These are phyloP conservation scores for Megalurothrips usitatus DNA, from an alignment of 2,888 invertebrate species.

Conservation along the genomic window DNA sequence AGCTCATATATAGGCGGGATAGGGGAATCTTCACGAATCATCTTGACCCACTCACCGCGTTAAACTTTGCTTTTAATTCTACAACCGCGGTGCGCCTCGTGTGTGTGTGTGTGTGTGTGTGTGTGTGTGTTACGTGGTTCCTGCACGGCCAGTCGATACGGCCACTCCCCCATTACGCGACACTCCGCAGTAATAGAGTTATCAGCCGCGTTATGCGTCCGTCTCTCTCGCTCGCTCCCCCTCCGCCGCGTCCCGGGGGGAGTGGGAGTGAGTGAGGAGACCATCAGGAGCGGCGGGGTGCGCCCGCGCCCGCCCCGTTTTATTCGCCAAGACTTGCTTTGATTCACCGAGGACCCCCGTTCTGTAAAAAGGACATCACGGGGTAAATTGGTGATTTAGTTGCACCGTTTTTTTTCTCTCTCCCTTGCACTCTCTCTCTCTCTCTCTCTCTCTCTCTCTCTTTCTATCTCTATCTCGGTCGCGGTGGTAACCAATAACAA, in stretches of 20 bases:
- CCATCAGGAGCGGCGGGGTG: neutral
- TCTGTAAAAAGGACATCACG: too few relatives aligned
- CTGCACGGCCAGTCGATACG: neutral
- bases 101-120: too few relatives aligned
- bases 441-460: neutral
- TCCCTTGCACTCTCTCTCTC: neutral
- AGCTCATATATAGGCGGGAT: too few relatives aligned
- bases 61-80: too few relatives aligned
- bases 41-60: too few relatives aligned
- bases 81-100: too few relatives aligned
- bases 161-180: constrained; percentile 4
- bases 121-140: too few relatives aligned
- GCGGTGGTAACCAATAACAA: neutral
- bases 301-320: neutral
- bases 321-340: too few relatives aligned
- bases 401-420: too few relatives aligned
- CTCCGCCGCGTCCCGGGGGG: neutral
- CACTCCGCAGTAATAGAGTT: constrained; percentile 24
- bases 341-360: too few relatives aligned
- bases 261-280: neutral
- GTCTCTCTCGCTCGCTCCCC: neutral
- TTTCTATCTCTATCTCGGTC: neutral
- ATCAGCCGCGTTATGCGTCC: neutral
- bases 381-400: too few relatives aligned
- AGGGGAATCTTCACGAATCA: too few relatives aligned